Conservation (phyloP, 2,797 vertebrate genomes). For the Falco peregrinus region DNA sequence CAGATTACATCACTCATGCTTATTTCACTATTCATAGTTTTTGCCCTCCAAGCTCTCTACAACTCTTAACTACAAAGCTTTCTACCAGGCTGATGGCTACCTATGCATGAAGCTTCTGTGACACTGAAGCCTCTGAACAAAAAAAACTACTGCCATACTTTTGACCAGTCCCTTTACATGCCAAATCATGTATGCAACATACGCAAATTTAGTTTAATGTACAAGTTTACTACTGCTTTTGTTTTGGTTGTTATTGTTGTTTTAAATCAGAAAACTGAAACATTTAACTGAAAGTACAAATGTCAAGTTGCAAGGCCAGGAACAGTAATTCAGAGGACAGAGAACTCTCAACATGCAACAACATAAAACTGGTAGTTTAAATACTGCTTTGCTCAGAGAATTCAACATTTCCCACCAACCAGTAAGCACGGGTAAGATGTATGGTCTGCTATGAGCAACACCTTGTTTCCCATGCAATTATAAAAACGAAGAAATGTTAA, state of each 20-base stretch:
- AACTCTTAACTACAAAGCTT: background rate
- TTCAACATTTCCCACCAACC: background rate
- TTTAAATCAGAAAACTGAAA: background rate
- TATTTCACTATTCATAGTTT: slow-evolving; percentile 20
- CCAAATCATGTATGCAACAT: slow-evolving; percentile 13
- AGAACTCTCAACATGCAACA: background rate
- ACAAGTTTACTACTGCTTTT: background rate
- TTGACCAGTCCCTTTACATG: background rate
- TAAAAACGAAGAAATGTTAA: background rate
- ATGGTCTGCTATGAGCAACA: background rate
- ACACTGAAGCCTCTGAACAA: slow-evolving; percentile 53
- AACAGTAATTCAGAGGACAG: background rate
- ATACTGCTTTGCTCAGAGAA: background rate
- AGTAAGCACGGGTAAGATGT: background rate
- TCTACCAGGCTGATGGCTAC: background rate
- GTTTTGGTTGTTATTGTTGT: background rate
- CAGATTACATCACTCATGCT: slow-evolving; percentile 12
- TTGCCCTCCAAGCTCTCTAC: slow-evolving; percentile 14
- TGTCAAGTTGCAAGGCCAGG: background rate
- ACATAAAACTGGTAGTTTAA: background rate
- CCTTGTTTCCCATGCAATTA: background rate
- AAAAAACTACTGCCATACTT: slow-evolving; percentile 7
- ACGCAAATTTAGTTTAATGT: background rate
- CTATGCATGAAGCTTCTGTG: slow-evolving; percentile 5
- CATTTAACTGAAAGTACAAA: background rate